Base-by-base conservation (phyloP, 35 echinoderm and acorn worm species). In the Chiridota heheva region DNA sequence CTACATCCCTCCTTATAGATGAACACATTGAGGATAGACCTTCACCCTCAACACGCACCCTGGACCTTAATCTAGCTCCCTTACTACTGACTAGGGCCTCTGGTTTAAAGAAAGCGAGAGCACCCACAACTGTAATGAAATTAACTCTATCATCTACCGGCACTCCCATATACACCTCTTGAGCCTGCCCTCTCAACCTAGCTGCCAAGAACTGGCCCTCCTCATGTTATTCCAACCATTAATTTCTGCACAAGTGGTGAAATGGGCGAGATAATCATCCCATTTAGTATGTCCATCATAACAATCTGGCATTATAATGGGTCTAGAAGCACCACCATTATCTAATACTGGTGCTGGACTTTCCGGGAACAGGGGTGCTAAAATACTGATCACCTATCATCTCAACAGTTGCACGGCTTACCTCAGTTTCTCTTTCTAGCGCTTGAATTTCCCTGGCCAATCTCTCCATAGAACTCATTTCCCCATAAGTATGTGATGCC, bases 191-290 rank as follows among this genome's bases (percentile, higher is more conserved):
- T 1, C 30, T 20, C 55, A 75, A 48, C 29, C 71, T 2, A 4
- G 4, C 69, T 22, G 37, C 69, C 45, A 72, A 45, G 45, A 72
- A 72, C 30, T 38, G 37, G 20, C 25, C 3, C 69, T 72, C 45
- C 45, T 72, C 42, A 26, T 7, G 34, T 72, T 42, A 72, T 17
- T 20, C 69, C 69, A 72, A 1, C 8, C 5, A 38, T 72, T 72
- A 3, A 72, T 3, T 3, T 72, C 69, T 26, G 69, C 69, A 45
- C 69, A 72, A 27, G 42, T 22, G 2, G 34, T 32, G n/a, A 72
- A 72, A 45, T 72, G 69, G 25, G 36, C 69, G 36, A 72, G 25
- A 72, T 72, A 72, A 72, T 42, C 34, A 22, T 45, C 42, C 69
- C 69, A 72, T 45, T 45, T 40, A 40, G 37, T 45, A 5, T 67